These are phyloP conservation scores for Ceyx melanurus DNA, from an alignment of 2,113 vertebrate genomes.

Conservation along the genomic window DNA sequence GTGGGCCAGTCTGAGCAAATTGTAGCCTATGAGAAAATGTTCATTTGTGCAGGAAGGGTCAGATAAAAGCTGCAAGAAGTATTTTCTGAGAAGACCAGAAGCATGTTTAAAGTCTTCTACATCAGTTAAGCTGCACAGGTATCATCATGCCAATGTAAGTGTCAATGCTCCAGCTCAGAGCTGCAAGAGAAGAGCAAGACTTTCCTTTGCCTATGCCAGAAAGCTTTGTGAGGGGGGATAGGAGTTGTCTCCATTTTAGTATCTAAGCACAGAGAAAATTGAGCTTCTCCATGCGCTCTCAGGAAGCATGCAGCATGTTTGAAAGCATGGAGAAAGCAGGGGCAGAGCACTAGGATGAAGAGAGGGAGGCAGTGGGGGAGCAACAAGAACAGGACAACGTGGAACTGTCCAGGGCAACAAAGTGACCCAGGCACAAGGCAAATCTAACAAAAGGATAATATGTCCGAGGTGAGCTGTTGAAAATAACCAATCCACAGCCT, in stretches of 20 bases:
- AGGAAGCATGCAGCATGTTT: background rate
- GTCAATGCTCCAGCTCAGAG: background rate
- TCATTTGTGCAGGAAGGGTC: background rate
- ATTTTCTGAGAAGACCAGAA: background rate
- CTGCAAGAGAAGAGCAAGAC: background rate
- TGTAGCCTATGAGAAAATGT: background rate
- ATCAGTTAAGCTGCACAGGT: background rate
- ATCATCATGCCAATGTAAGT: background rate
- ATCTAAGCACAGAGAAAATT: slow-evolving; percentile 1
- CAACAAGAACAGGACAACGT: background rate
- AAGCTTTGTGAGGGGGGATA: background rate
- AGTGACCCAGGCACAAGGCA: background rate
- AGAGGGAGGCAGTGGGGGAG: background rate
- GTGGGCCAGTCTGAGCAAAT: background rate
- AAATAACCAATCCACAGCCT: background rate
- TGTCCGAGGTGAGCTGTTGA: background rate
- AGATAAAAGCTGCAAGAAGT: background rate
- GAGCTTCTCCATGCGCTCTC: slow-evolving; percentile 41
- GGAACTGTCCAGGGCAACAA: background rate
- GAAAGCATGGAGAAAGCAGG: background rate
- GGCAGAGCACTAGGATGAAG: background rate
- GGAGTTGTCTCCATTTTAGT: background rate
- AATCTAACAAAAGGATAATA: background rate
- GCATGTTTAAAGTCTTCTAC: background rate
- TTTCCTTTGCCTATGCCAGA: background rate